Evolutionary conservation across 2,797 vertebrate genomes (phyloP), one percentile per base, ranked within the genome.

Genomic region (Helicolenus hilgendorfi): DNA sequence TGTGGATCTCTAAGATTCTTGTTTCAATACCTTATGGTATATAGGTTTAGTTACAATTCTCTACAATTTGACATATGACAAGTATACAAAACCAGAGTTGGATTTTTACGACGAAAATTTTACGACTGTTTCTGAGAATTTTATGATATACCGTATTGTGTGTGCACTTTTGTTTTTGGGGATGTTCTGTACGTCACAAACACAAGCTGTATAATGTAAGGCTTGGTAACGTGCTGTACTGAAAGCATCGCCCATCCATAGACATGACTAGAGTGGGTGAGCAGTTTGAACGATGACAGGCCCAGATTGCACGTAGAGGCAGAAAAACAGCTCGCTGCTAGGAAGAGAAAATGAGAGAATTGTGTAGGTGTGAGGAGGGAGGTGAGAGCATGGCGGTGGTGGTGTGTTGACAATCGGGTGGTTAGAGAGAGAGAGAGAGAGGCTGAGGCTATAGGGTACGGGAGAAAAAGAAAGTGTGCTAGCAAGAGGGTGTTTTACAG

Each of bases 381-480:
- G 72, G 79, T 83, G 85, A 89, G 65, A 86, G 77, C 55, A 53
- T 45, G 10, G 49, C 22, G 24, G 58, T 31, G 53, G 29, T 70
- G 56, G 29, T 72, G 75, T 88, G 77, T 78, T 84, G 77, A 89
- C 82, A 84, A 80, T 78, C 6, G 55, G 68, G 83, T 58, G 72
- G 77, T 79, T 71, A 80, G 87, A 81, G 76, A 41, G 86, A 81
- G 76, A n/a, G n/a, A n/a, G n/a, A 60, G 38, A 56, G 38, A 53
- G 26, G 27, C 20, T 45, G 68, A 83, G 67, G 18, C 63, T 67
- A 20, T 49, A 9, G 27, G n/a, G 22, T 35, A 35, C 15, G 8
- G 31, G n/a, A 87, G 87, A 88, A 74, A 94, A 75, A 87, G 80
- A 92, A 92, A 91, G 89, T 90, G 79, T 84, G 72, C 49, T 75